Base-by-base conservation (phyloP, 2,888 invertebrate genomes). In the Oscheius sp. region DNA sequence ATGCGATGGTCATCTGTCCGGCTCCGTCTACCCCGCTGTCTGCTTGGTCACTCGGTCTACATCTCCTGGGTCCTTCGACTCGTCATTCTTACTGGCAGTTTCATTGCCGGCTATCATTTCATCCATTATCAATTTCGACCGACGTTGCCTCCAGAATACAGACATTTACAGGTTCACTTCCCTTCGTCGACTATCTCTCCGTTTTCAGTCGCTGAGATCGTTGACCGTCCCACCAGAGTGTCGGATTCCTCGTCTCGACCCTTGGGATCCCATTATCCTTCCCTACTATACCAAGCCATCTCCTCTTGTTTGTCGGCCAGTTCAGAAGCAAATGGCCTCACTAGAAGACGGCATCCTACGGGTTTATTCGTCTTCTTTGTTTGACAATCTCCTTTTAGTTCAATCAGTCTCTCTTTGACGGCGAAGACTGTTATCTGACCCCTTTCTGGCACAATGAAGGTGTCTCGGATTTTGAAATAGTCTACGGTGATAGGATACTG, bases 251-350 rank as follows among this genome's bases (percentile, higher is more conserved):
- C 61, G 73, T 64, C 56, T 77, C 1, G 79, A 85, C 70, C 84
- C 84, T 18, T 85, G 81, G 81, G 85, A 85, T 72, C 77, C 75
- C 1, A 73, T 79, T 0, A 81, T 85, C 66, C 55, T 76, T 6
- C 53, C 72, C 3, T 85, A 84, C 72, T 79, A 78, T 58, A 53
- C 69, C 9, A 80, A 80, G 61, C 76, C 77, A 2, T 46, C 66
- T 9, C 76, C 78, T 3, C 69, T 85, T 16, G 43, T 41, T 1
- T 85, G 85, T 53, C 53, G 63, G 2, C 35, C 69, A 13, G 46
- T 72, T 2, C 79, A 82, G 69, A 49, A 68, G 23, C 73, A 74
- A 49, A 71, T 75, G 41, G 73, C 81, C 12, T 73, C 29, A 70
- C 13, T 58, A 12, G 21, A 58, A 7, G 13, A 55, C 5, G 55